These are phyloP conservation scores for Brachypteracias leptosomus DNA, from an alignment of 2,113 vertebrate species.

Conservation along the genomic window DNA sequence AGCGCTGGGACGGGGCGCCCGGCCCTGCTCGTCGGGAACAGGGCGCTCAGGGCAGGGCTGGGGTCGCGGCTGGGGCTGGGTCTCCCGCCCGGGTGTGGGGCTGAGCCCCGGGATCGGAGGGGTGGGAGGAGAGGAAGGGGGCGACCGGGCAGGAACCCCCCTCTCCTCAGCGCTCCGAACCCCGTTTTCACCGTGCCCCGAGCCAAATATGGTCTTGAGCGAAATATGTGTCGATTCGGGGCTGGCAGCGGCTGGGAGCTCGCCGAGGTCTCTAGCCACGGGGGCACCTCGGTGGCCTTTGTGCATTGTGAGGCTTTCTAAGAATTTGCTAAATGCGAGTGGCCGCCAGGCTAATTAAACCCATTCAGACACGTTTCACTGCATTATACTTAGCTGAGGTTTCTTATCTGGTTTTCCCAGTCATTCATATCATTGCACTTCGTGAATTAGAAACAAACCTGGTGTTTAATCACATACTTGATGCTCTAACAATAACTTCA, in stretches of 20 bases:
- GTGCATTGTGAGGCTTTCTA: not conserved
- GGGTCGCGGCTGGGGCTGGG: not conserved
- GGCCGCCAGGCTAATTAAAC: not conserved
- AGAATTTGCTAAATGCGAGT: not conserved
- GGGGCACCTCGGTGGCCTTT: not conserved
- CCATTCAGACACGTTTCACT: not conserved
- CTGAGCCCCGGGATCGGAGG: not conserved
- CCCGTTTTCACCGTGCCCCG: not conserved
- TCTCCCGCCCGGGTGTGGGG: not conserved
- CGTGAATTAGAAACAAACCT: not conserved
- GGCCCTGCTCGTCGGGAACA: not conserved
- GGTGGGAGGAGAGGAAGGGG: not conserved
- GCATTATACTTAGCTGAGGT: not conserved
- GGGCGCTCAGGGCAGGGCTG: not conserved
- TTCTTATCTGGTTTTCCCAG: not conserved
- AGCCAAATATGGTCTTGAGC: not conserved
- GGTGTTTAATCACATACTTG: not conserved
- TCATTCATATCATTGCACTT: not conserved
- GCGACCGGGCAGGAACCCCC: not conserved
- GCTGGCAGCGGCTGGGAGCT: not conserved
- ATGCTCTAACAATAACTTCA: not conserved
- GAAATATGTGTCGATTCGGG: rapidly evolving
- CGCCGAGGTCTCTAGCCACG: not conserved
- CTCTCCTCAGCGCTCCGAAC: not conserved
- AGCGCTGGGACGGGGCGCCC: not conserved